Evolutionary conservation across 2,888 invertebrate species (phyloP), one percentile per base, ranked within the genome.

Genomic region (Ichneumoninae sp.): DNA sequence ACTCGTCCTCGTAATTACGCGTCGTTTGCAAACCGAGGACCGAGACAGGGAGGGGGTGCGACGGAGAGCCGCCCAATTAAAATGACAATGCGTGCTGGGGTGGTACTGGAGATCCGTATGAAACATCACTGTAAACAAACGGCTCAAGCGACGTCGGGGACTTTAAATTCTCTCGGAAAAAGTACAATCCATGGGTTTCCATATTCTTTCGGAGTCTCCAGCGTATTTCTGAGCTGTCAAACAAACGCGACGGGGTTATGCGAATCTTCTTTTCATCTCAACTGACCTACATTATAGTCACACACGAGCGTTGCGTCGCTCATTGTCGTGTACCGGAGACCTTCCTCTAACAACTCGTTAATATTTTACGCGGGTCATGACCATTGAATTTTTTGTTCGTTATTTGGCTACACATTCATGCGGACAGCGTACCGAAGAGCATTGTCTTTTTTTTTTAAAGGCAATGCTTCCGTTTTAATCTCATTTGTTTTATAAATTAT

Each of bases 11-110:
- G 80, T 70, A 76, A 68, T 79, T 68, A 30, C 57, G 69, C 62
- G 82, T 87, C 65, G 74, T 86, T 87, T 86, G 71, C 71, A 74
- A 71, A 75, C 84, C 71, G 85, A 83, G 83, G 44, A 80, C 76
- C 69, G 52, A 65, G 80, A 66, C 44, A 16, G 44, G 13, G 16
- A 47, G 16, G 13, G 60, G 66, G 75, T 54, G 40, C 40, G 40
- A 40, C 10, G 10, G 60, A 33, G 33, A 4, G 62, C 70, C 60
- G 65, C 86, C 44, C 86, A 88, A 88, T 89, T 89, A 87, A 85
- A 87, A 88, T 86, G 79, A 87, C 86, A 87, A 87, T 82, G 84
- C 72, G 47, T 71, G 47, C 71, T 76, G 36, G 76, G 74, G 30
- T 52, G 57, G 66, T 36, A 50, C 69, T 60, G 62, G 65, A 72